Percentiles rank a stretch among this genome's conserved stretches.
These are phyloP conservation scores for Diplazon laetatorius DNA, from an alignment of 2,888 invertebrate genomes.

Conservation along the genomic window DNA sequence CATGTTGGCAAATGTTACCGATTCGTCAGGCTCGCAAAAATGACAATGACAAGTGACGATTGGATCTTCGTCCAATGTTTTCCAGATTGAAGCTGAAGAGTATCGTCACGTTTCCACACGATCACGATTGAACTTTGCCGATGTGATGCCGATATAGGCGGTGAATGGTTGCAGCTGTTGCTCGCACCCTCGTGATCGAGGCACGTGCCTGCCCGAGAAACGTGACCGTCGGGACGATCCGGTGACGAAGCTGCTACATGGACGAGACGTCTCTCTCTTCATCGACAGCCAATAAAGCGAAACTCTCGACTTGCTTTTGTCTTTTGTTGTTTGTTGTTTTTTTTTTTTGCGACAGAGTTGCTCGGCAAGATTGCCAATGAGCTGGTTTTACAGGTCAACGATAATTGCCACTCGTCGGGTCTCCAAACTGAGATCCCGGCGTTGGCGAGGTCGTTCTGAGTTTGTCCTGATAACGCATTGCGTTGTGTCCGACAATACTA, in stretches of 20 bases:
- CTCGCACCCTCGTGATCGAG: slow-evolving; percentile 16
- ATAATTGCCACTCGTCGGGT: too few species aligned
- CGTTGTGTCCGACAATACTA: too few species aligned
- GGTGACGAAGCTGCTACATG: slow-evolving; percentile 47
- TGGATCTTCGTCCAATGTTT: background rate
- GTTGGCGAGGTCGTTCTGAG: too few species aligned
- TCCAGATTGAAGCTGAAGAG: too few species aligned
- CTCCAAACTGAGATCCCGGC: too few species aligned
- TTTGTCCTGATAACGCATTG: too few species aligned
- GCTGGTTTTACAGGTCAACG: too few species aligned
- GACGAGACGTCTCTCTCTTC: slow-evolving; percentile 39
- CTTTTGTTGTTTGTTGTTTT: background rate
- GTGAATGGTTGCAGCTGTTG: slow-evolving; percentile 56
- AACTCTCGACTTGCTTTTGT: slow-evolving; percentile 39
- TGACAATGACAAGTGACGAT: background rate
- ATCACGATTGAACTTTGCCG: slow-evolving; percentile 41
- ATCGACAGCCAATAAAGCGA: slow-evolving; percentile 52
- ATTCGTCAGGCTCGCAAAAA: too few species aligned
- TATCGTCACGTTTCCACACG: slow-evolving; percentile 1
- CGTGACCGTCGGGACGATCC: slow-evolving; percentile 61
- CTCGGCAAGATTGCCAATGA: too few species aligned
- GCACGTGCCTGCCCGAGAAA: slow-evolving; percentile 60
- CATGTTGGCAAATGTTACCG: too few species aligned
- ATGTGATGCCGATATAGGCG: slow-evolving; percentile 42
- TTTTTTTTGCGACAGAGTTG: slow-evolving; percentile 41